phyloP scores from a whole-genome alignment of 64 coral and sea anemone species.

The Stichodactyla helianthus region DNA sequence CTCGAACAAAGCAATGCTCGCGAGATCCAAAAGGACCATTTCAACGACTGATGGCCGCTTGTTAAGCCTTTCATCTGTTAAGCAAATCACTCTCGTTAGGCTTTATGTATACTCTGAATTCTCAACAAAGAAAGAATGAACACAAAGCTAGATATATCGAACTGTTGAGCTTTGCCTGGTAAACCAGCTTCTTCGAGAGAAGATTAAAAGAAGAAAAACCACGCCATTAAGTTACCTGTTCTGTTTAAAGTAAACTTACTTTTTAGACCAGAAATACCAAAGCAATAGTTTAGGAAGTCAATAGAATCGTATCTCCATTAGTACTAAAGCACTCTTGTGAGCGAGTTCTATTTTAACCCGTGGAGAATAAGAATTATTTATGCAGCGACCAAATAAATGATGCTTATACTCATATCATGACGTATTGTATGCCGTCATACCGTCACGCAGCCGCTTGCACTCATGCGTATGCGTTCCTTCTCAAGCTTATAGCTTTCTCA shows the following conservation, averaged over 20 bases:
- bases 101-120: neutral
- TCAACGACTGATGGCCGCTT: neutral
- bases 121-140: neutral
- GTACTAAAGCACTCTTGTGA: neutral
- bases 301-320: neutral
- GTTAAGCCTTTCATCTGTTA: neutral
- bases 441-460: neutral
- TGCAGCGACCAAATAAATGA: neutral
- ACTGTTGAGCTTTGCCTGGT: neutral
- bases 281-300: neutral
- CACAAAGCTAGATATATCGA: neutral
- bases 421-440: neutral
- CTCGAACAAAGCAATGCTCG: conserved; percentile 3
- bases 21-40: conserved; percentile 12
- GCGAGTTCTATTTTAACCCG: neutral
- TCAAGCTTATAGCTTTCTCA: neutral
- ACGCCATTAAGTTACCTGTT: neutral
- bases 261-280: neutral
- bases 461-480: neutral
- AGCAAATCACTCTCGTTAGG: neutral
- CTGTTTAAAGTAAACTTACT: neutral
- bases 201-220: no score
- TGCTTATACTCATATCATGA: neutral
- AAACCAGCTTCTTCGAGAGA: neutral
- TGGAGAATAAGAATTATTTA: neutral